phyloP scores from a whole-genome alignment of 2,797 vertebrate genomes.

The Thalassophryne amazonica region DNA sequence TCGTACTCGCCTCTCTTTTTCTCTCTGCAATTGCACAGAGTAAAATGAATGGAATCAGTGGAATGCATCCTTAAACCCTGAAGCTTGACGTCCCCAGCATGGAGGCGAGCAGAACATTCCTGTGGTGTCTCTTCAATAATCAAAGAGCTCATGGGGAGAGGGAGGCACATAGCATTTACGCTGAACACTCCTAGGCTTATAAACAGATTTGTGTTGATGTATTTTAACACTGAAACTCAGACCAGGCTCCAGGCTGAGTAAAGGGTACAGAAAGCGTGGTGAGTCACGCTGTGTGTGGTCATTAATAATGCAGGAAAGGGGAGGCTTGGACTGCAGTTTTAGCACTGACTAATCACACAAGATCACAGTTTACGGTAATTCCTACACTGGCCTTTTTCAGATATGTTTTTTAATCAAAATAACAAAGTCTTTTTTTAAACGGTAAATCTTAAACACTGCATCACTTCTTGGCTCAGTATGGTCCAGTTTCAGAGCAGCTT shows the following conservation, averaged over 20 bases:
- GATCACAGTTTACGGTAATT: conserved; percentile 42
- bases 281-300: conserved; percentile 20
- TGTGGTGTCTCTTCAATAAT: conserved; percentile 45
- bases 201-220: conserved; percentile 10
- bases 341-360: conserved; percentile 11
- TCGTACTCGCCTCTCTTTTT: conserved; percentile 9
- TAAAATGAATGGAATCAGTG: conserved; percentile 66
- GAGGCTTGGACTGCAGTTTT: conserved; percentile 22
- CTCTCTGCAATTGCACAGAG: conserved; percentile 36
- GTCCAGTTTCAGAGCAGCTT: conserved; percentile 54
- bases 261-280: conserved; percentile 23
- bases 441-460: conserved; percentile 50
- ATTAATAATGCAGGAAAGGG: conserved; percentile 48
- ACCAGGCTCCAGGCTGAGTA: conserved; percentile 10
- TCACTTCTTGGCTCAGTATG: conserved; percentile 19
- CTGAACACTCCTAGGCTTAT: neutral
- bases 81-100: conserved; percentile 52
- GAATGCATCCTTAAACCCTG: conserved; percentile 58
- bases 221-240: conserved; percentile 5
- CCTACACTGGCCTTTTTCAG: conserved; percentile 13
- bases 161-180: conserved; percentile 10
- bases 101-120: conserved; percentile 58
- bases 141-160: conserved; percentile 21
- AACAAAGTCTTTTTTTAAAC: conserved; percentile 36
- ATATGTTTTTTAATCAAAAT: conserved; percentile 15